Percentiles rank a stretch among this genome's conserved stretches.
Conservation (phyloP, 2,888 invertebrate genomes). For the Hyppa rectilinea region DNA sequence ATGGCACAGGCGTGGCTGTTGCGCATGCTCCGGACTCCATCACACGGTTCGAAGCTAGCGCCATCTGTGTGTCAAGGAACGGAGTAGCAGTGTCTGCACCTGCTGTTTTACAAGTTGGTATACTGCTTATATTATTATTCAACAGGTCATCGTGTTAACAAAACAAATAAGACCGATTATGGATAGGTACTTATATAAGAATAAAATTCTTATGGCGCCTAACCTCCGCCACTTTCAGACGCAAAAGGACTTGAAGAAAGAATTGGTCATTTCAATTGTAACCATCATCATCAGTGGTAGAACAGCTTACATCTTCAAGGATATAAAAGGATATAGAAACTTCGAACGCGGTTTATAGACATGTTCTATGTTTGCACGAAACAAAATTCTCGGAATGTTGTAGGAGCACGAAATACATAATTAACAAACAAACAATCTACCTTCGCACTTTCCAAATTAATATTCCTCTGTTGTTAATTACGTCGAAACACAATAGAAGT, state of each 20-base stretch:
- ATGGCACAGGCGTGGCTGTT: conserved; percentile 71
- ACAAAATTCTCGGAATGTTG: neutral
- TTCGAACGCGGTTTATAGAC: too few relatives aligned
- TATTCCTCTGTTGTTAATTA: conserved; percentile 16
- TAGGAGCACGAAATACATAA: neutral
- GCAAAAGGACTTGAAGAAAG: neutral
- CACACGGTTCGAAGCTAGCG: conserved; percentile 83
- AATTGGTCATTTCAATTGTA: neutral
- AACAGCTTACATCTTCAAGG: neutral
- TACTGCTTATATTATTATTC: neutral
- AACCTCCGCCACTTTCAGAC: neutral
- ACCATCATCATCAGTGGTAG: neutral
- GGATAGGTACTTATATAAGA: neutral
- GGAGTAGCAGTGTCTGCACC: conserved; percentile 84
- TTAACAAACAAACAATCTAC: neutral
- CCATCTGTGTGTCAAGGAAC: conserved; percentile 81
- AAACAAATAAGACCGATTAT: neutral
- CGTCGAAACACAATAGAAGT: conserved; percentile 20
- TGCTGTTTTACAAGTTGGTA: conserved; percentile 92
- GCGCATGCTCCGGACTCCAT: conserved; percentile 84
- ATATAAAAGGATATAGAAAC: neutral
- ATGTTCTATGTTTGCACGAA: too few relatives aligned
- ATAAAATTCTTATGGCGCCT: neutral
- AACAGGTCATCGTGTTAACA: neutral
- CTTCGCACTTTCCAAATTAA: conserved; percentile 3